Base-by-base conservation (phyloP, 2,797 vertebrate genomes). In the Pangasius mekongensis region DNA sequence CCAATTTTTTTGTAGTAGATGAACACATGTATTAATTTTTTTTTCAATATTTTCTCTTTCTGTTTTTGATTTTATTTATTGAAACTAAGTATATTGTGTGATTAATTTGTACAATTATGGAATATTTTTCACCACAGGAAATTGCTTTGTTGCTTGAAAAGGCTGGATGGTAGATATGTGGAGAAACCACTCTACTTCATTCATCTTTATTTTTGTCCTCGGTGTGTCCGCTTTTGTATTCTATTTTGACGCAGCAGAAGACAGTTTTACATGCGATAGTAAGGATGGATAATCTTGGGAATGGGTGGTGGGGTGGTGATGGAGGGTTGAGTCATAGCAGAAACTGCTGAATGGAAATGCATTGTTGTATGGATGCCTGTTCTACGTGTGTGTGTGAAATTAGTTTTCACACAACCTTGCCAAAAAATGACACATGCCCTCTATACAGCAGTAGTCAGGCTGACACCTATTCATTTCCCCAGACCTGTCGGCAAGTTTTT, bases 361-460 rank as follows among this genome's bases (percentile, higher is more conserved):
- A 54, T 73, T 84, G 58, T 85, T 47, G 64, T 78, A 52, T 80
- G 43, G 39, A 84, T n/a, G 73, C 85, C 47, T 84, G 85, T 87
- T 80, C 86, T 86, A 73, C 20, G 18, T 76, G 66, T 80, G 62
- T 80, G 81, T 86, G 87, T 85, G 56, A 89, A 92, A 92, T 90
- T 85, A 91, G 91, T 92, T 93, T 87, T 88, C 85, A 36, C 76
- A 87, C 89, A 87, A 74, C 67, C 78, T 88, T 52, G 16, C 11
- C 49, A 2, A 90, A 89, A 84, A 67, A 91, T 89, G 27, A 88
- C 91, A 24, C 5, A 78, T 89, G 83, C 78, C 88, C 78, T 87
- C 92, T 90, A 1, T 93, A 88, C 90, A 91, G 94, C 93, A 87
- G 88, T 58, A 11, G 0, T 3, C 84, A 89, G 89, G 87, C 91